phyloP scores from a whole-genome alignment of 1,140 invertebrate genomes.

The Dendrolimus punctatus region DNA sequence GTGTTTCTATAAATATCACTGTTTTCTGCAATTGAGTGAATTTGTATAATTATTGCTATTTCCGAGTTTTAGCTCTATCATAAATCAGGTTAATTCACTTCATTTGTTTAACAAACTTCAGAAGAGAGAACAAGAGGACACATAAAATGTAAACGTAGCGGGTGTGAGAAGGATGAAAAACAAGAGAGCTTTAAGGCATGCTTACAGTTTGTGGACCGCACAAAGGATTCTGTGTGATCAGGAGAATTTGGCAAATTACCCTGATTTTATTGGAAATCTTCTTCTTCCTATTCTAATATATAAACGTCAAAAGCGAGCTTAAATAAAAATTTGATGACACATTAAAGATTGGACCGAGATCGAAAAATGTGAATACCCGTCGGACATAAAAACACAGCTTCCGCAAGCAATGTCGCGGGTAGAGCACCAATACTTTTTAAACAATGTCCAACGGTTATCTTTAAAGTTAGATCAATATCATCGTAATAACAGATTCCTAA shows the following conservation, averaged over 20 bases:
- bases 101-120: constrained; percentile 17
- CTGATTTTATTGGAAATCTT: constrained; percentile 16
- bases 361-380: neutral
- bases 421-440: no score
- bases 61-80: neutral
- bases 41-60: no score
- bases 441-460: no score
- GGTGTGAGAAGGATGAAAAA: constrained; percentile 16
- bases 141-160: constrained; percentile 1
- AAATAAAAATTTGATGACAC: no score
- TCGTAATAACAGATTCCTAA: no score
- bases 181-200: constrained; percentile 31
- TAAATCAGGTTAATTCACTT: constrained; percentile 8
- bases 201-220: constrained; percentile 42
- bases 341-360: no score
- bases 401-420: neutral
- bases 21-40: no score
- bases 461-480: no score
- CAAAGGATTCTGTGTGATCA: constrained; percentile 38
- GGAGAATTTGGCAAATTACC: constrained; percentile 16
- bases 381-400: neutral
- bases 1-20: no score
- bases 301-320: no score
- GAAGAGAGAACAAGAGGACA: constrained; percentile 6
- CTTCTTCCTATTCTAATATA: neutral